Conservation (phyloP, 1,140 invertebrate species). For the Diorhabda elongata region DNA sequence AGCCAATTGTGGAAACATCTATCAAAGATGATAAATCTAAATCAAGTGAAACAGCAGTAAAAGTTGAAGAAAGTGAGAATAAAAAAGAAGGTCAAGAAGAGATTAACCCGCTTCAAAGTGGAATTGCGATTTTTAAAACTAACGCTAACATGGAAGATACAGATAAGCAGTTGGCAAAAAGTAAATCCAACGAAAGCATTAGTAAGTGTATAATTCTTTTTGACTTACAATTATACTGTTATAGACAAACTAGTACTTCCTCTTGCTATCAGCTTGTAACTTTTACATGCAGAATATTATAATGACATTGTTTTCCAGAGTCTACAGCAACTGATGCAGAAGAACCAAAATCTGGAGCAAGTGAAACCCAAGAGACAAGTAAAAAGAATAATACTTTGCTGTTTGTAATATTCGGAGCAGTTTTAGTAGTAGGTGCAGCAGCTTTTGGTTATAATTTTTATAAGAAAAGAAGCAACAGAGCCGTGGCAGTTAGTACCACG, state of each 20-base stretch:
- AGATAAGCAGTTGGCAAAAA: constrained; percentile 15
- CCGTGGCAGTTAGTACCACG: constrained; percentile 17
- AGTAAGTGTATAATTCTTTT: constrained; percentile 6
- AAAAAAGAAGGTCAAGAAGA: constrained; percentile 5
- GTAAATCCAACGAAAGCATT: constrained; percentile 10
- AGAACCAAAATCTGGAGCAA: constrained; percentile 24
- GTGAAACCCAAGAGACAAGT: constrained; percentile 11
- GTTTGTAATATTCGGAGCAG: constrained; percentile 48
- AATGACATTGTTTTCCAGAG: constrained; percentile 10
- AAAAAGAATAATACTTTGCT: constrained; percentile 34
- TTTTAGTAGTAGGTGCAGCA: constrained; percentile 48
- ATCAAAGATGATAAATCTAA: not conserved
- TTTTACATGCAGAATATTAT: not conserved
- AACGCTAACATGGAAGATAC: constrained; percentile 16
- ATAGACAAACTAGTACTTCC: not conserved
- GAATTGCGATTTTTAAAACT: constrained; percentile 16
- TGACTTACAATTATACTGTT: too few relatives aligned
- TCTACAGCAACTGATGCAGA: constrained; percentile 11
- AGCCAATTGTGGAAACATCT: not conserved
- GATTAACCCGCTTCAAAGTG: constrained; percentile 21
- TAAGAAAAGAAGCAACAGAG: constrained; percentile 31
- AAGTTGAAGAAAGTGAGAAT: not conserved
- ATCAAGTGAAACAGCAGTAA: not conserved
- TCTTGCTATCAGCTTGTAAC: not conserved
- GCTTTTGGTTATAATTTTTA: constrained; percentile 50